Evolutionary conservation across 1,140 invertebrate genomes (phyloP).

Genomic region (Coptotermes formosanus): DNA sequence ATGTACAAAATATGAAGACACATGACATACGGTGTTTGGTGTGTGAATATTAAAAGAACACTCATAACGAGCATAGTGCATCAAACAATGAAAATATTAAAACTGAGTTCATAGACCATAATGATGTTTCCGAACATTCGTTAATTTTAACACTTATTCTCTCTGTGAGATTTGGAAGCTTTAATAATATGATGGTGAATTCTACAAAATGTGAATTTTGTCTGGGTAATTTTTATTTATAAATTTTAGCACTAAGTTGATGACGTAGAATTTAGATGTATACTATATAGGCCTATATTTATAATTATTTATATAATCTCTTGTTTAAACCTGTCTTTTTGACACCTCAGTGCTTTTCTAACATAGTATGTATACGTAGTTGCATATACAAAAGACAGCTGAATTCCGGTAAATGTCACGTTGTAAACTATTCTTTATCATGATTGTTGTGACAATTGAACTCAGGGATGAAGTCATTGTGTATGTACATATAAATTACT

Average conservation of each 20-base stretch:
- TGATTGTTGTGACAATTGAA: background rate
- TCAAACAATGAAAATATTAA: background rate
- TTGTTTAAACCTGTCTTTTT: background rate
- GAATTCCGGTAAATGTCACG: slow-evolving; percentile 32
- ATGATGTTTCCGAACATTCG: background rate
- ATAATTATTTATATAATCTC: slow-evolving; percentile 12
- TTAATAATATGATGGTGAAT: background rate
- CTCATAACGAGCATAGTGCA: background rate
- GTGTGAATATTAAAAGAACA: background rate
- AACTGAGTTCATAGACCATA: background rate
- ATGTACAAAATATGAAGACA: background rate
- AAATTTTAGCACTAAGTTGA: background rate
- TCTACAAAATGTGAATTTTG: background rate
- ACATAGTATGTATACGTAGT: background rate
- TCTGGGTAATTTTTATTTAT: background rate
- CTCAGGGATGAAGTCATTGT: slow-evolving; percentile 23
- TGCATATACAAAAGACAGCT: background rate
- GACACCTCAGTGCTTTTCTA: background rate
- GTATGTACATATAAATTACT: background rate
- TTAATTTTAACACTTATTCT: background rate
- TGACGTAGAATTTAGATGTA: background rate
- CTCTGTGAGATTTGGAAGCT: background rate
- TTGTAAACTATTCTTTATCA: slow-evolving; percentile 20
- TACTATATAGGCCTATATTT: background rate
- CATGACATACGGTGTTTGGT: background rate